Evolutionary conservation across 2,888 invertebrate genomes (phyloP).

Genomic region (Napeogenes sylphis): DNA sequence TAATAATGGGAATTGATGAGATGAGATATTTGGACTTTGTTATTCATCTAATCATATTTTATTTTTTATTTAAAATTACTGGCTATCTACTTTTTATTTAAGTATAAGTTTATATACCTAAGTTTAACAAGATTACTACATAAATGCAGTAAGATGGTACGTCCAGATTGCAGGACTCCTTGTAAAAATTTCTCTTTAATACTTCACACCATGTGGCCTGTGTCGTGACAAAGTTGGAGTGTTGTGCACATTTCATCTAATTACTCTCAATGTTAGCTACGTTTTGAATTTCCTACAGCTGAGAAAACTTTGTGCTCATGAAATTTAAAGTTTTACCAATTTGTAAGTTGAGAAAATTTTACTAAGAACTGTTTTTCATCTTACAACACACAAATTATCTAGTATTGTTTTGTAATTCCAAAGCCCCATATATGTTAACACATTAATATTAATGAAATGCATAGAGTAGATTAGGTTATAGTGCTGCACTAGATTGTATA

Average conservation of each 20-base stretch:
- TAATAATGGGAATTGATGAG: no score
- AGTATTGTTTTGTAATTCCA: no score
- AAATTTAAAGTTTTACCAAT: slow-evolving; percentile 14
- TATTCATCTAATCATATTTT: no score
- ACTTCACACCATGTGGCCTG: slow-evolving; percentile 50
- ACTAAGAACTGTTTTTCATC: background rate
- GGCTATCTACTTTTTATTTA: no score
- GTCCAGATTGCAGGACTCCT: slow-evolving; percentile 17
- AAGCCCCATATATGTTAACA: no score
- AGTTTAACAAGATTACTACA: no score
- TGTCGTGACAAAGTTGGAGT: slow-evolving; percentile 50
- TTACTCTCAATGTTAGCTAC: slow-evolving; percentile 41
- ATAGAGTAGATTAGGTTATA: no score
- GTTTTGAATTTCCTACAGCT: slow-evolving; percentile 23
- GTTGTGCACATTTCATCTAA: slow-evolving; percentile 54
- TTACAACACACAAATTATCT: background rate
- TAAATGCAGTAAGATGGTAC: slow-evolving; percentile 1
- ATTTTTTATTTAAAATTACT: no score
- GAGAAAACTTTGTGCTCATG: slow-evolving; percentile 14
- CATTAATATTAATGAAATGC: no score
- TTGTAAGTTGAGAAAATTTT: slow-evolving; percentile 2
- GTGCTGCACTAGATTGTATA: no score
- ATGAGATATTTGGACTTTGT: no score
- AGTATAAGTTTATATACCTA: no score
- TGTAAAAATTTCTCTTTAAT: slow-evolving; percentile 35